Base-by-base conservation (phyloP, 2,888 invertebrate genomes). In the Eupithecia tripunctaria region DNA sequence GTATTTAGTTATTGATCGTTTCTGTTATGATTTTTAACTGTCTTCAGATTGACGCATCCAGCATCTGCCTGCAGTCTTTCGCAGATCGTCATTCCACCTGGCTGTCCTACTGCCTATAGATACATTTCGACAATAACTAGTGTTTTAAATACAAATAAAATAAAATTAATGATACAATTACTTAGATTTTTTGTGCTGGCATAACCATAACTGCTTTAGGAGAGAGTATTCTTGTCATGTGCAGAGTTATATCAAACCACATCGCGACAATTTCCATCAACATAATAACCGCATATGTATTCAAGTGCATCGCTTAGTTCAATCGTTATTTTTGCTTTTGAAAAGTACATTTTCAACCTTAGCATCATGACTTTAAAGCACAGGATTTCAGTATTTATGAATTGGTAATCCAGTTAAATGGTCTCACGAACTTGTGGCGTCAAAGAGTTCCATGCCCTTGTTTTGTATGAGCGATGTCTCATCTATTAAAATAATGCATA, bases 251-350 rank as follows among this genome's bases (percentile, higher is more conserved):
- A 84, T 86, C 84, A 85, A 86, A 86, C 85, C 83, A 84, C 86
- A 85, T 85, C 87, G 87, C 85, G 85, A 88, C 88, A 87, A 82
- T 89, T 89, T 89, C 89, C 89, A 92, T 91, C 90, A 89, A 84
- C 88, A 89, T 93, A 92, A 92, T 90, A 90, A 86, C 86, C 85
- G 87, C 89, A 91, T 93, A 91, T 89, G 87, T 92, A 93, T 93
- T 93, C 93, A 87, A 88, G 88, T 85, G 82, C 78, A 82, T 87
- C 87, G 82, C 85, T 86, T 83, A 85, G 82, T 84, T 83, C 15
- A 71, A 59, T 72, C 85, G 80, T 80, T 85, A 85, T 67, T 12
- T 66, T 25, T 32, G n/a, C 47, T 25, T 21, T 71, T 27, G 29
- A 47, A 47, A 64, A 68, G 56, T 68, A 32, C 32, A 76, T 73